These are phyloP conservation scores for Aramus guarauna DNA, from an alignment of 2,113 vertebrate species.

Conservation along the genomic window DNA sequence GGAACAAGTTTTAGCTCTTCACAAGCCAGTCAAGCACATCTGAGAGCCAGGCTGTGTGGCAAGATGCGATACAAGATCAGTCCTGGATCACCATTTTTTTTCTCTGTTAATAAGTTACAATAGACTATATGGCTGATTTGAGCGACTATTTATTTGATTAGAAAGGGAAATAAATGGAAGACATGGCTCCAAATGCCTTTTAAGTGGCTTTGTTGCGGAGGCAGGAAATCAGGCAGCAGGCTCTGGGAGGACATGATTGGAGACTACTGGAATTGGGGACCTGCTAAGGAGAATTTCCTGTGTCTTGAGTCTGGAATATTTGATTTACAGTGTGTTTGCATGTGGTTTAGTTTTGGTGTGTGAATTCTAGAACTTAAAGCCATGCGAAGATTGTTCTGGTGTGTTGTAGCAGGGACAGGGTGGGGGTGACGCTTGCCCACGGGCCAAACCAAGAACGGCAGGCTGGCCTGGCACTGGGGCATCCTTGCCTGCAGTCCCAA, in stretches of 20 bases:
- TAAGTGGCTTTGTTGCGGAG: neutral
- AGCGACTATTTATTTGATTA: neutral
- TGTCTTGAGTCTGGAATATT: neutral
- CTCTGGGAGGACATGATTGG: neutral
- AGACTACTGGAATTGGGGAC: neutral
- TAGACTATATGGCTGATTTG: neutral
- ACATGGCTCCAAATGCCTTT: neutral
- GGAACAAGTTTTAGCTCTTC: neutral
- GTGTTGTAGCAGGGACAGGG: neutral
- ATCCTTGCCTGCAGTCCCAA: neutral
- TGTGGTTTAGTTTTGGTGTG: neutral
- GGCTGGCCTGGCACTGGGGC: neutral
- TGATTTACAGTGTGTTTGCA: rapidly evolving
- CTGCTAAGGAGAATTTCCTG: neutral
- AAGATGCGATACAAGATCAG: neutral
- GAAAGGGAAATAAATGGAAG: neutral
- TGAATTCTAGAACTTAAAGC: neutral
- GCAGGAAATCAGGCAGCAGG: neutral
- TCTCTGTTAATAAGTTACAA: neutral
- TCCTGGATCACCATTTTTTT: neutral
- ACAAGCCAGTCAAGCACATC: neutral
- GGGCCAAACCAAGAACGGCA: neutral
- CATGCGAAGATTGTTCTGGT: neutral
- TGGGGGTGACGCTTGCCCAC: neutral
- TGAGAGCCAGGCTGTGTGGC: neutral